Evolutionary conservation across 2,797 vertebrate species (phyloP).

Genomic region (Sebastes umbrosus): DNA sequence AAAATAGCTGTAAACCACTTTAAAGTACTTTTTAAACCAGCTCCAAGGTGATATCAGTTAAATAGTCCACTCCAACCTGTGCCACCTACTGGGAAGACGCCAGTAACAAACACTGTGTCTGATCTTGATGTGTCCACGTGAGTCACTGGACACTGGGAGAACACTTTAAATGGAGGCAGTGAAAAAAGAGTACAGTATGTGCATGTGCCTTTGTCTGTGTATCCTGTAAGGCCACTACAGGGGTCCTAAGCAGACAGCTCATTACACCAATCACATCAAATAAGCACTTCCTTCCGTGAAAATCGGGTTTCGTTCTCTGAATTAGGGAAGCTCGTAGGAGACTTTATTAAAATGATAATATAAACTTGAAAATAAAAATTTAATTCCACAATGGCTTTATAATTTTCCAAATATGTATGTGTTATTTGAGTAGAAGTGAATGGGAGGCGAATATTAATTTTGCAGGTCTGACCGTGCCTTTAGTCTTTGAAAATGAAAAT

Average conservation of each 20-base stretch:
- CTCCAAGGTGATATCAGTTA: not conserved
- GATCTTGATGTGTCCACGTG: not conserved
- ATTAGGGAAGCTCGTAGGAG: not conserved
- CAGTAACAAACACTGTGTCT: not conserved
- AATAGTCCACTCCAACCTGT: not conserved
- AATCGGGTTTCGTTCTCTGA: conserved; percentile 29
- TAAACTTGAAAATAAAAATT: not conserved
- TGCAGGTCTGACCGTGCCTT: too few species aligned
- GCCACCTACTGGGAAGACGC: not conserved
- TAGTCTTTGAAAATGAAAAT: too few species aligned
- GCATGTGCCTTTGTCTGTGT: conserved; percentile 9
- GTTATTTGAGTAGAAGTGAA: too few species aligned
- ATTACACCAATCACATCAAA: conserved; percentile 78
- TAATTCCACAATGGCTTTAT: not conserved
- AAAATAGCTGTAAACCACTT: not conserved
- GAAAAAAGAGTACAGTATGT: not conserved
- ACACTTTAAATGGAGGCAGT: not conserved
- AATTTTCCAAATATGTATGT: too few species aligned
- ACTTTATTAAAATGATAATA: not conserved
- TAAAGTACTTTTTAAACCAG: not conserved
- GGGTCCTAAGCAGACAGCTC: conserved; percentile 45
- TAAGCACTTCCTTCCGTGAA: conserved; percentile 37
- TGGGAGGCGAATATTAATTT: too few species aligned
- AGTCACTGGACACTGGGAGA: conserved; percentile 21
- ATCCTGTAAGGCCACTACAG: conserved; percentile 24